Conservation (phyloP, 2,797 vertebrate genomes). For the Cheirogaleus major region DNA sequence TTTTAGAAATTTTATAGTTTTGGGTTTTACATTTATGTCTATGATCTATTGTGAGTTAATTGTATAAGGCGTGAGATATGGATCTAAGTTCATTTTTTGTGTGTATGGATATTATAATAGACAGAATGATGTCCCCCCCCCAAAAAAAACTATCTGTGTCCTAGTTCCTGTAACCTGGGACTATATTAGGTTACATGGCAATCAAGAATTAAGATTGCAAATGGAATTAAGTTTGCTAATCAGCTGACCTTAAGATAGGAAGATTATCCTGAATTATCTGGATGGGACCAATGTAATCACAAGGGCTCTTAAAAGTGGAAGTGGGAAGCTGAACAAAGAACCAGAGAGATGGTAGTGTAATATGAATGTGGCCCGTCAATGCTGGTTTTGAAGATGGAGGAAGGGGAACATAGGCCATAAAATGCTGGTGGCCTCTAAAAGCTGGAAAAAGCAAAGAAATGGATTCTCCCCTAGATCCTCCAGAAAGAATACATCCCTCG, state of each 20-base stretch:
- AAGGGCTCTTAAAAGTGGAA: neutral
- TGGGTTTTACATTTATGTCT: neutral
- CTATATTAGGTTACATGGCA: slow-evolving; percentile 8
- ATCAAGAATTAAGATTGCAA: slow-evolving; percentile 14
- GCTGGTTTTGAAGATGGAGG: slow-evolving; percentile 20
- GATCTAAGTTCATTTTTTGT: neutral
- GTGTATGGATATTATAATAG: neutral
- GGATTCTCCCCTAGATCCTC: neutral
- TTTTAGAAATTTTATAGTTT: slow-evolving; percentile 24
- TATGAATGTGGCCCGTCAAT: neutral
- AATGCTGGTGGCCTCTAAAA: neutral
- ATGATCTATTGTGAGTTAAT: neutral
- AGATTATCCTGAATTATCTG: slow-evolving; percentile 39
- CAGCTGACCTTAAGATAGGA: slow-evolving; percentile 2
- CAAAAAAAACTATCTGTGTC: neutral
- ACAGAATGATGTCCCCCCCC: neutral
- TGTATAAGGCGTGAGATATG: neutral
- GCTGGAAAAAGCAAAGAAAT: neutral
- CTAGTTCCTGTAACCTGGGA: neutral
- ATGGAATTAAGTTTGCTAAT: slow-evolving; percentile 17
- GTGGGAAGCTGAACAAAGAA: neutral
- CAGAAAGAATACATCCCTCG: neutral
- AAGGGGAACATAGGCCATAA: neutral
- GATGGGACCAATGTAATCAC: neutral
- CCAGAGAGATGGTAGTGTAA: neutral